Conservation (phyloP, 2,888 invertebrate species). For the Dolichomitus sp. region DNA sequence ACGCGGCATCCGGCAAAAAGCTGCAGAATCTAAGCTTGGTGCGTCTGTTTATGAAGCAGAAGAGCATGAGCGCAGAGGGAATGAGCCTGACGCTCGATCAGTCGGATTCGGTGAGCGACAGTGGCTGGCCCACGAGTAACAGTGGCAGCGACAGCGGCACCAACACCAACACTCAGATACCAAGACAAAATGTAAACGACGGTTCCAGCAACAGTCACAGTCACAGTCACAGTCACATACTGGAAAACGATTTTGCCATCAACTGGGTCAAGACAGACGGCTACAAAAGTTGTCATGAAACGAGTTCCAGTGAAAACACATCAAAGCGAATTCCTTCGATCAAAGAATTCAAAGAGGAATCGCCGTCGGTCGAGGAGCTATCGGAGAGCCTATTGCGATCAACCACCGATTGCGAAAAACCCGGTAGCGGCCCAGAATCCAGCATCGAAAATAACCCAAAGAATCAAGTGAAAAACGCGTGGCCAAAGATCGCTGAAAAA, state of each 20-base stretch:
- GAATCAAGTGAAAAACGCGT: conserved; percentile 65
- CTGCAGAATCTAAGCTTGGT: conserved; percentile 94
- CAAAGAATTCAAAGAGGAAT: conserved; percentile 86
- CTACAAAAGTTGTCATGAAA: conserved; percentile 74
- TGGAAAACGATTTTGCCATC: conserved; percentile 82
- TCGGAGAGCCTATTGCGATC: conserved; percentile 86
- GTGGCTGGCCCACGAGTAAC: conserved; percentile 90
- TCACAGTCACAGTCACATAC: conserved; percentile 63
- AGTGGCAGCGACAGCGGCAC: conserved; percentile 89
- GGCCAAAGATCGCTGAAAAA: conserved; percentile 66
- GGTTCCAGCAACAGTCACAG: conserved; percentile 65
- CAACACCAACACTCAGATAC: conserved; percentile 80
- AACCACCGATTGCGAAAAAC: conserved; percentile 79
- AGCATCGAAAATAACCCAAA: conserved; percentile 40
- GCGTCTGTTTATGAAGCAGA: conserved; percentile 96
- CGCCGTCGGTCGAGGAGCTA: conserved; percentile 86
- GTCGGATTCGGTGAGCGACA: conserved; percentile 90
- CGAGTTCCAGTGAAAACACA: conserved; percentile 70
- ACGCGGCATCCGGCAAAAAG: conserved; percentile 82
- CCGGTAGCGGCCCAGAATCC: conserved; percentile 47
- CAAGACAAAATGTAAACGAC: conserved; percentile 77
- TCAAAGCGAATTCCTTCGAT: conserved; percentile 73
- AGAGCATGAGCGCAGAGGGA: conserved; percentile 93
- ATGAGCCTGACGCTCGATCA: conserved; percentile 92
- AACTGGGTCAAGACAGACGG: conserved; percentile 84